Evolutionary conservation across 2,797 vertebrate species (phyloP).

Genomic region (Perdix hodgsoniae): DNA sequence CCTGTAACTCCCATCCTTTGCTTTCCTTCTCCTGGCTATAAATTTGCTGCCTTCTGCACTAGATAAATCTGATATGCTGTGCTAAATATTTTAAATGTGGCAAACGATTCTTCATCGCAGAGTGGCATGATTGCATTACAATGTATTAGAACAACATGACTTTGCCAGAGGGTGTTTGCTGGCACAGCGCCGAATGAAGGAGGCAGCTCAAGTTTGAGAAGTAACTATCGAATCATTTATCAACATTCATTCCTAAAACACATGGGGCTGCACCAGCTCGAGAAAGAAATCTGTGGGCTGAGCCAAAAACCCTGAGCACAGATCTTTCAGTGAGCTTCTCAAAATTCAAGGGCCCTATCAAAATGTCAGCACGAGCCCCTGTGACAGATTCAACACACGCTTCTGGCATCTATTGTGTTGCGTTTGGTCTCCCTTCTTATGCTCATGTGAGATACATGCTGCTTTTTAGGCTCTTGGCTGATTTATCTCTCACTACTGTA

Average conservation of each 20-base stretch:
- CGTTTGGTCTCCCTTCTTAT: not conserved
- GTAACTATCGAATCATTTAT: conserved; percentile 38
- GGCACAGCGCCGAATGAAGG: not conserved
- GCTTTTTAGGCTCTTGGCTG: not conserved
- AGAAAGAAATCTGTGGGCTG: conserved; percentile 33
- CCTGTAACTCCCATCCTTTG: not conserved
- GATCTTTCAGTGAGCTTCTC: not conserved
- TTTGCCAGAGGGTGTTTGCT: conserved; percentile 65
- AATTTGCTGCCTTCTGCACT: conserved; percentile 43
- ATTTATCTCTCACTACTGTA: not conserved
- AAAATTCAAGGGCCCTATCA: conserved; percentile 14
- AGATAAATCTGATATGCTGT: conserved; percentile 19
- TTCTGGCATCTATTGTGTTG: conserved; percentile 33
- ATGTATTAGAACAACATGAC: conserved; percentile 51
- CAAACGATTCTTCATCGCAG: conserved; percentile 6
- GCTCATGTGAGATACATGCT: not conserved
- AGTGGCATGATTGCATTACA: conserved; percentile 48
- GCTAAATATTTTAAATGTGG: conserved; percentile 59
- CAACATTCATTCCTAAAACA: conserved; percentile 25
- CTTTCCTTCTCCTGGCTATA: not conserved
- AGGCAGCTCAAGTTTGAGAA: conserved; percentile 34
- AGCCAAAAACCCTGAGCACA: not conserved
- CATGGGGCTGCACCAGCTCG: not conserved
- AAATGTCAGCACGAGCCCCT: not conserved
- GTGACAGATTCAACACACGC: conserved; percentile 5